Evolutionary conservation across 2,113 vertebrate species (phyloP).

Genomic region (Crotalus tigris): DNA sequence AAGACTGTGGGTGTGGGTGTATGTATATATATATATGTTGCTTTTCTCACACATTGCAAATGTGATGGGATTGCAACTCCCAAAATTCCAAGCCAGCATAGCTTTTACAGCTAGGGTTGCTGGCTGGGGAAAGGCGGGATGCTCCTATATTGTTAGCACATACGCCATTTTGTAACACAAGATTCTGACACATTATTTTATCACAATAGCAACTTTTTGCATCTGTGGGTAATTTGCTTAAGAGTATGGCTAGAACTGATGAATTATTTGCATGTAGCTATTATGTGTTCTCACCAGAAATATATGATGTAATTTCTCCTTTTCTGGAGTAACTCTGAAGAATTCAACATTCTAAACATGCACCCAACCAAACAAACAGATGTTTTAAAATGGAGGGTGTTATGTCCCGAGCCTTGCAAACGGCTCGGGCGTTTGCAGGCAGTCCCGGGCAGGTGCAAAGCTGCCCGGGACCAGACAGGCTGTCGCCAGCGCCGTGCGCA

Average conservation of each 20-base stretch:
- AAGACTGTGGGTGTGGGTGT: no score
- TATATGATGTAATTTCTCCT: background rate
- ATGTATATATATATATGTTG: background rate
- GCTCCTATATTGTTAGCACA: background rate
- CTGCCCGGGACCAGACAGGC: no score
- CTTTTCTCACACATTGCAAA: background rate
- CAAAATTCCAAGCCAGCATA: background rate
- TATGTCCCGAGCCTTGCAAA: no score
- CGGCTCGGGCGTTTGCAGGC: no score
- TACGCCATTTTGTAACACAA: background rate
- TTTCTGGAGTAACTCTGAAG: slow-evolving; percentile 40
- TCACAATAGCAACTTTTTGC: slow-evolving; percentile 42
- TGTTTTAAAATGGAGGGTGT: slow-evolving; percentile 52
- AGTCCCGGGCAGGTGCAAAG: no score
- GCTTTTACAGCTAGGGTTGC: background rate
- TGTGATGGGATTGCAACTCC: background rate
- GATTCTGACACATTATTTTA: background rate
- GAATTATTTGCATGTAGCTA: slow-evolving; percentile 44
- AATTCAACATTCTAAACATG: slow-evolving; percentile 49
- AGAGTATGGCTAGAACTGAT: slow-evolving; percentile 24
- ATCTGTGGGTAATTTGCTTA: slow-evolving; percentile 51
- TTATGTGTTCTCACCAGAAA: slow-evolving; percentile 39
- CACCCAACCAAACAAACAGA: slow-evolving; percentile 62
- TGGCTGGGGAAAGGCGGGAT: background rate
- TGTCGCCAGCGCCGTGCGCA: no score